These are phyloP conservation scores for Salpingus planirostris DNA, from an alignment of 2,888 invertebrate species.

Conservation along the genomic window DNA sequence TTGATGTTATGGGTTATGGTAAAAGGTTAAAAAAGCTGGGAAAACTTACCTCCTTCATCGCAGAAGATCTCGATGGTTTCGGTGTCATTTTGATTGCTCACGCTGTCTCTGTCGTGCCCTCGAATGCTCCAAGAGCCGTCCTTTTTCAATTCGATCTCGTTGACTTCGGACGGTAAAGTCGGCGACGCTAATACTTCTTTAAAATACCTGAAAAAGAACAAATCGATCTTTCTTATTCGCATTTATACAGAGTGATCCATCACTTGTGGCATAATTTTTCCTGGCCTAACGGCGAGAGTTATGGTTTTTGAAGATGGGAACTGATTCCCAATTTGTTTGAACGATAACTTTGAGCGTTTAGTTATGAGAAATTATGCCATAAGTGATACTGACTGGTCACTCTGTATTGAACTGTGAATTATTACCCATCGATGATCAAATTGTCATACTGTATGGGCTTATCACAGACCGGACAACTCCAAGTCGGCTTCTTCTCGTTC, in stretches of 20 bases:
- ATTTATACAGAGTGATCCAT: too few relatives aligned
- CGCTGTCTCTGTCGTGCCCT: slow-evolving; percentile 49
- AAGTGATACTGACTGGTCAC: neutral
- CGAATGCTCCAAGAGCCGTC: slow-evolving; percentile 80
- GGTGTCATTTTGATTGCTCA: slow-evolving; percentile 42
- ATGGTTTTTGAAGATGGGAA: too few relatives aligned
- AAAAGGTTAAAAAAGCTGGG: too few relatives aligned
- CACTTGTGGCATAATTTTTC: neutral
- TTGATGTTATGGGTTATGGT: too few relatives aligned
- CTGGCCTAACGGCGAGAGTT: neutral
- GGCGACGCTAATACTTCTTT: slow-evolving; percentile 70
- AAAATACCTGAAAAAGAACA: slow-evolving; percentile 55
- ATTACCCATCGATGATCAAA: slow-evolving; percentile 88
- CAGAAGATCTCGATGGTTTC: slow-evolving; percentile 63
- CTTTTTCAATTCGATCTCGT: slow-evolving; percentile 74
- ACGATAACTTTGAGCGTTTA: neutral
- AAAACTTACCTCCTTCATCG: slow-evolving; percentile 60
- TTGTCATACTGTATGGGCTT: slow-evolving; percentile 83
- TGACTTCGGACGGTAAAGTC: slow-evolving; percentile 59
- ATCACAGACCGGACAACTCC: slow-evolving; percentile 98
- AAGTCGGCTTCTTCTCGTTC: slow-evolving; percentile 97
- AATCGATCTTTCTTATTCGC: too few relatives aligned
- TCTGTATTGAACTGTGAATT: too few relatives aligned
- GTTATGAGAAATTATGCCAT: neutral
- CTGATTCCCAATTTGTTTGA: neutral